These are phyloP conservation scores for Eupithecia centaureata DNA, from an alignment of 2,888 invertebrate species.

Conservation along the genomic window DNA sequence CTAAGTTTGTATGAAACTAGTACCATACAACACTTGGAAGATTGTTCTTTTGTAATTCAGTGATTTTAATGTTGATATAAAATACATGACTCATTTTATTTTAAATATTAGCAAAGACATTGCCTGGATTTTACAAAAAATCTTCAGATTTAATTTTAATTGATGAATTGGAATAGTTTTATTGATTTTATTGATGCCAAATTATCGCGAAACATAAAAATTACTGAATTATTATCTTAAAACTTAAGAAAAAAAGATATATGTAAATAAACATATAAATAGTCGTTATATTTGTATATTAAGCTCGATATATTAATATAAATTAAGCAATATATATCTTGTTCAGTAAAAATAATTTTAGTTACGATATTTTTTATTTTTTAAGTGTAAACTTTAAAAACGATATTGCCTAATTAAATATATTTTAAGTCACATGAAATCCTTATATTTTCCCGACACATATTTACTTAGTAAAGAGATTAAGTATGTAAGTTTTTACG, in stretches of 20 bases:
- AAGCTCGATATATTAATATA: conserved; percentile 23
- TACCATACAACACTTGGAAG: conserved; percentile 7
- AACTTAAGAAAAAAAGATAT: conserved; percentile 6
- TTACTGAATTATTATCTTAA: conserved; percentile 5
- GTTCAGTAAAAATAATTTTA: conserved; percentile 18
- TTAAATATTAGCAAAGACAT: neutral
- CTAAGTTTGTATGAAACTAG: conserved; percentile 2
- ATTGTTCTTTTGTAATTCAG: neutral
- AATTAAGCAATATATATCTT: conserved; percentile 33
- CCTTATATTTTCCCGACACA: neutral
- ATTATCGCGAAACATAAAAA: neutral
- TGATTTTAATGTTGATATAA: conserved; percentile 1
- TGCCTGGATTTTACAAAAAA: neutral
- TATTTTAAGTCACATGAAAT: conserved; percentile 1
- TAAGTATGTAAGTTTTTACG: neutral
- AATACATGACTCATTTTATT: neutral
- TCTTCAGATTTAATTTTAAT: neutral
- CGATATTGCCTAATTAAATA: conserved; percentile 7
- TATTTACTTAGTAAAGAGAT: neutral
- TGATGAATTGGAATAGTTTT: neutral
- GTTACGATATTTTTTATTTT: neutral
- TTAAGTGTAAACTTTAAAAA: conserved; percentile 2
- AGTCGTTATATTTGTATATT: conserved; percentile 36
- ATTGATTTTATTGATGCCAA: neutral
- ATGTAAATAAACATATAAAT: conserved; percentile 34